Evolutionary conservation across 2,888 invertebrate genomes (phyloP), one percentile per base, ranked within the genome.

Genomic region (Acanthopleura granulata): DNA sequence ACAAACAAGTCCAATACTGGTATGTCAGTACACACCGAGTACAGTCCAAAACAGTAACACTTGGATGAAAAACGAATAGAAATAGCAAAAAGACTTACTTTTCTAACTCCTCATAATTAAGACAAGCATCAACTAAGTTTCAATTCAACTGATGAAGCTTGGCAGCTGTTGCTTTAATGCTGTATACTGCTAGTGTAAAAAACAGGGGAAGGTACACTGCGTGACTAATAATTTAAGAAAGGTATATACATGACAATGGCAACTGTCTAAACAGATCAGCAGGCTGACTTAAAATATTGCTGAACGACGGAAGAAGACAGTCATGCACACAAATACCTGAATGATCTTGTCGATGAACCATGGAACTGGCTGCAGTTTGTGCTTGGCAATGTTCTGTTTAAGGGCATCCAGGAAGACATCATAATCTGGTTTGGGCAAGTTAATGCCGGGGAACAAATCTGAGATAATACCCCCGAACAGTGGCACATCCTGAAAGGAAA

Each of bases 341-440:
- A 96, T 94, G 73, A 91, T 91, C 81, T 91, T 91, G 25, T 90
- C 89, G 49, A 91, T 81, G 82, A 91, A 91, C 88, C 89, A 91
- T 6, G 89, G 88, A n/a, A 89, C 89, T 29, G 88, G 80, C 79
- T 91, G 90, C 49, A 91, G 86, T 72, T 90, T 80, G 22, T 85
- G 78, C 80, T 89, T 90, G 71, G 81, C 80, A 61, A 90, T 87
- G 78, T 90, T 89, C 16, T 87, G 86, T 74, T 88, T 86, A 49
- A 91, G 81, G 30, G 89, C 88, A 29, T 89, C 88, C 81, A 90
- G 84, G 81, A 91, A 90, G 16, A 88, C 87, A 51, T 88, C 88
- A 78, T 90, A 90, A 79, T 90, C 89, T 22, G 90, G 89, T 74
- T 89, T 83, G 1, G 90, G 89, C 30, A 88, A 82, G 30, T 85